Percentiles rank a stretch among this genome's conserved stretches.
Conservation (phyloP, 2,888 invertebrate genomes). For the Agrotis segetum region DNA sequence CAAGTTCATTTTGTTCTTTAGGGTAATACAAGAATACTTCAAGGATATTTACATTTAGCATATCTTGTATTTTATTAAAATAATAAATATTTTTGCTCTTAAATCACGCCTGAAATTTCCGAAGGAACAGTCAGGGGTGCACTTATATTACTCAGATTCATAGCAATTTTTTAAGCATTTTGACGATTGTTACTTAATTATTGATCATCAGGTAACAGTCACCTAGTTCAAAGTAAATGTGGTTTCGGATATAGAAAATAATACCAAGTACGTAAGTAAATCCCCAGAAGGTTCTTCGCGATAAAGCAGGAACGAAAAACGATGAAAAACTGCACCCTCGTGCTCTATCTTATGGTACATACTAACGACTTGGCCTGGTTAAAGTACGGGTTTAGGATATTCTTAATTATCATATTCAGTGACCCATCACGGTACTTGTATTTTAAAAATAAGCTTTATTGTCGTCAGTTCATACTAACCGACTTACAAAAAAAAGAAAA, state of each 20-base stretch:
- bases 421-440: no score
- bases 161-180: no score
- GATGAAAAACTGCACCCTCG: not conserved
- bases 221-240: not conserved
- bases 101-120: no score
- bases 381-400: not conserved
- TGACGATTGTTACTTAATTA: no score
- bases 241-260: not conserved
- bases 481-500: no score
- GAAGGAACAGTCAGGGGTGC: no score
- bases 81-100: no score
- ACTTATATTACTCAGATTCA: no score
- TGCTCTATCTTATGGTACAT: slow-evolving; percentile 1
- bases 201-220: not conserved
- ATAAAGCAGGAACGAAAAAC: slow-evolving; percentile 1
- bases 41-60: no score
- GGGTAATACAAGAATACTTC: no score
- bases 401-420: not conserved
- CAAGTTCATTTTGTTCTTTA: not conserved
- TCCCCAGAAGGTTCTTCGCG: not conserved
- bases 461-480: no score
- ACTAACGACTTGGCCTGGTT: not conserved
- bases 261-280: not conserved
- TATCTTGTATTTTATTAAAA: not conserved
- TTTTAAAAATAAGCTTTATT: no score